Base-by-base conservation (phyloP, 2,888 invertebrate species). In the Allygus modestus region DNA sequence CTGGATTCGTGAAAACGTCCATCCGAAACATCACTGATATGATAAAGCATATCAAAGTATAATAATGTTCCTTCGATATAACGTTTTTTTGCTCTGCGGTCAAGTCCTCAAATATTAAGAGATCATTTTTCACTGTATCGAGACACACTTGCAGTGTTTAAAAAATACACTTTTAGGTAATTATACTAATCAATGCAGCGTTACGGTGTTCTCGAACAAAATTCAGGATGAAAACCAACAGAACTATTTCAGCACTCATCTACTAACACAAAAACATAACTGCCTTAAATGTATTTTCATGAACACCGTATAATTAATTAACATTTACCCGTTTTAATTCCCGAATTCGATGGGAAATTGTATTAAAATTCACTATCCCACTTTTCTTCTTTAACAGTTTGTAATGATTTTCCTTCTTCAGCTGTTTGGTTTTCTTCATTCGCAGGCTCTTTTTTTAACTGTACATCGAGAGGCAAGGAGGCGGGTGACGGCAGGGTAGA, bases 281-380 rank as follows among this genome's bases (percentile, higher is more conserved):
- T 20, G 26, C 33, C 7, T 79, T 37, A n/a, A 33, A 79, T 15
- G 33, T 58, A 26, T 15, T 79, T 58, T 28, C 31, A 58, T 77
- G 37, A 85, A 85, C 85, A 85, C 85, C 82, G 71, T 77, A 46
- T 82, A 85, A 54, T 82, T 61, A 58, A 82, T 79, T 85, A 85
- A 85, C 82, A 85, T 65, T 85, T 82, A 85, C 85, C 85, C 85
- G 85, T 85, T 85, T 85, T 46, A 79, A 51, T 33, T 46, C 84
- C 61, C 75, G 79, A 79, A 61, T 41, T 61, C 43, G 51, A 41
- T 54, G 41, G 54, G 79, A 46, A 77, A 41, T 61, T 61, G 17
- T 71, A 83, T 86, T 87, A 87, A 85, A 85, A 87, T 79, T 86
- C 86, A 85, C 85, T 87, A 77, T 87, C 87, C 87, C 87, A 87